A percentile compares a stretch with the other conserved stretches of the same genome.
Evolutionary conservation across 2,888 invertebrate genomes (phyloP).

Genomic region (Acholoe squamosa): DNA sequence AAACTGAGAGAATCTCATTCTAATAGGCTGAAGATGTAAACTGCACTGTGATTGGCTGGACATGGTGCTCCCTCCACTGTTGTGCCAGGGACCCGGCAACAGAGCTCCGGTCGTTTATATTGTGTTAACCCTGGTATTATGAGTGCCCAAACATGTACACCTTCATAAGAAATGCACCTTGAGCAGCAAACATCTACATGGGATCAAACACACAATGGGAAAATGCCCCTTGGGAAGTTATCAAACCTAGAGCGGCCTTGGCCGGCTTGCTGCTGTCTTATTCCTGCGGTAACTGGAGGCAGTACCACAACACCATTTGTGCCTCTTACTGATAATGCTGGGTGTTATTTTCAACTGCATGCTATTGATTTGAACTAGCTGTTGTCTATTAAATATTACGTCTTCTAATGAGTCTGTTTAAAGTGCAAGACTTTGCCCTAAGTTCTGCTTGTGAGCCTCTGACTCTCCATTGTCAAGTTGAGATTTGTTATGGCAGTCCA

Average conservation of each 20-base stretch:
- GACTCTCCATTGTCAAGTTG: constrained; percentile 8
- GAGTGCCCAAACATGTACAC: constrained; percentile 25
- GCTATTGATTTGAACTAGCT: constrained; percentile 28
- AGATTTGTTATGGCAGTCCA: too few relatives aligned
- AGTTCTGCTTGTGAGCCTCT: constrained; percentile 28
- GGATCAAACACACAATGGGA: constrained; percentile 44
- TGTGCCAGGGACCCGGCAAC: background rate
- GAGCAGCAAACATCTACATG: background rate
- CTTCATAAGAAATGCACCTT: background rate
- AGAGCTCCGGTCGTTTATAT: too few relatives aligned
- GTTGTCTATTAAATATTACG: constrained; percentile 40
- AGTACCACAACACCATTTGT: constrained; percentile 54
- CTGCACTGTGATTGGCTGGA: constrained; percentile 49
- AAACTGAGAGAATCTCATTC: constrained; percentile 42
- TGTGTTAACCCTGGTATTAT: too few relatives aligned
- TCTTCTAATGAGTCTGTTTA: constrained; percentile 27
- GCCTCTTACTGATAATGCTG: constrained; percentile 50
- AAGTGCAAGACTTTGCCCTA: constrained; percentile 39
- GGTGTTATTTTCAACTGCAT: constrained; percentile 54
- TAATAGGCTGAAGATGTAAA: constrained; percentile 48
- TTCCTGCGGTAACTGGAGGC: background rate
- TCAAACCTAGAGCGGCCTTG: too few relatives aligned
- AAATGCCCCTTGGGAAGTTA: constrained; percentile 50
- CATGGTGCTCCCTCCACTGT: constrained; percentile 54
- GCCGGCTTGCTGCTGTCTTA: too few relatives aligned